phyloP scores from a whole-genome alignment of 2,797 vertebrate genomes.

The Rhabdomys pumilio region DNA sequence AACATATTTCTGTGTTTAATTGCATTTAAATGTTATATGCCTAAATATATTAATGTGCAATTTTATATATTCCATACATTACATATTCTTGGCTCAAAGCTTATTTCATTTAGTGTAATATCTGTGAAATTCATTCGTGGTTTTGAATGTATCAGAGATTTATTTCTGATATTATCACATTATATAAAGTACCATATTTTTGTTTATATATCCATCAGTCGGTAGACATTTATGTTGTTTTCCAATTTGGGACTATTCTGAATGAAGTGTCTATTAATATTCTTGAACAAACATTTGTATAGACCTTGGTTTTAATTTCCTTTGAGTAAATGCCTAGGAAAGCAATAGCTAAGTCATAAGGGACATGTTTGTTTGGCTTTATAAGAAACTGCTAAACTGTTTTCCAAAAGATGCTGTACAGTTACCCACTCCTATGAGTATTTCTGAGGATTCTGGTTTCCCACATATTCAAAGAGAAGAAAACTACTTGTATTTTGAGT shows the following conservation, averaged over 20 bases:
- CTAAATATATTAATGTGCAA: background rate
- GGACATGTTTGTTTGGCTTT: conserved; percentile 53
- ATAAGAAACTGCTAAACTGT: conserved; percentile 11
- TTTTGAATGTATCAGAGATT: conserved; percentile 6
- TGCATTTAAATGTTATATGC: background rate
- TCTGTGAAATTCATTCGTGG: background rate
- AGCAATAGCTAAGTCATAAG: background rate
- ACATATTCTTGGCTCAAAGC: background rate
- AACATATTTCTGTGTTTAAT: background rate
- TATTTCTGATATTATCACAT: background rate
- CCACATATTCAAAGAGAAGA: background rate
- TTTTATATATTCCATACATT: background rate
- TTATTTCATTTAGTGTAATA: conserved; percentile 1
- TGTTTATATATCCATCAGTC: conserved; percentile 4
- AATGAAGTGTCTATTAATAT: conserved; percentile 44
- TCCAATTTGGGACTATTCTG: conserved; percentile 7
- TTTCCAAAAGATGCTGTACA: conserved; percentile 7
- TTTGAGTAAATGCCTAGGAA: conserved; percentile 56
- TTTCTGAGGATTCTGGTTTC: background rate
- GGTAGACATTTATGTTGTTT: conserved; percentile 50
- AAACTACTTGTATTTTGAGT: background rate
- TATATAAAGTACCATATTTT: background rate
- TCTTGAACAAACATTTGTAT: conserved; percentile 44
- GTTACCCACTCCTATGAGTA: background rate
- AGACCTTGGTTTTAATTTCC: conserved; percentile 43